A percentile compares a stretch with the other conserved stretches of the same genome.
Conservation (phyloP, 2,113 vertebrate species). For the Cranoglanis bouderius region DNA sequence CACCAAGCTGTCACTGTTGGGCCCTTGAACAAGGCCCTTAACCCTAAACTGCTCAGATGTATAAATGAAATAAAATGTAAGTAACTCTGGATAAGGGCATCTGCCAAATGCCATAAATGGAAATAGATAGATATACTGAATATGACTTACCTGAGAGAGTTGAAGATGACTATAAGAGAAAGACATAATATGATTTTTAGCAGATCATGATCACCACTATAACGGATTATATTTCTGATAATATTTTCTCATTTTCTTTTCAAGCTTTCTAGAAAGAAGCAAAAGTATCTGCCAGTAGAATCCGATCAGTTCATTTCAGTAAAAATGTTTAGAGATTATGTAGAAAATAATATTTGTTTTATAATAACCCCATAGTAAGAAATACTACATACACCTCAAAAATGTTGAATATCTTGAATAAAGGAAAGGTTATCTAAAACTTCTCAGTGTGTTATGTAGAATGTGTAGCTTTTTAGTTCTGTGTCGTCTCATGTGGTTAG, state of each 20-base stretch:
- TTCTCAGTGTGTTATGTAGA: too few species aligned
- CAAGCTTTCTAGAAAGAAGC: neutral
- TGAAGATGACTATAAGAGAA: constrained; percentile 39
- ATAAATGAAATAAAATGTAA: too few species aligned
- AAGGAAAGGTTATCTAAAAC: neutral
- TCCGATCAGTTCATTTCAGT: neutral
- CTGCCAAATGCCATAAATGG: too few species aligned
- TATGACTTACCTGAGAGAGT: constrained; percentile 38
- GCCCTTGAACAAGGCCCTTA: too few species aligned
- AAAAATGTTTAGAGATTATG: neutral
- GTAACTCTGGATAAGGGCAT: too few species aligned
- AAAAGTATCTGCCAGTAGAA: neutral
- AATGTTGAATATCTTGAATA: neutral
- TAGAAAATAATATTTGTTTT: neutral
- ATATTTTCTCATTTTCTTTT: neutral
- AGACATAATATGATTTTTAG: neutral
- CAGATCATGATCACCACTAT: neutral
- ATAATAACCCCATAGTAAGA: neutral
- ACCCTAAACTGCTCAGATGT: too few species aligned
- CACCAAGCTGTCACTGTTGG: too few species aligned
- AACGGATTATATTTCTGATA: neutral
- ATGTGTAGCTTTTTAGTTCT: too few species aligned
- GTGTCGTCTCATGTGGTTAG: too few species aligned
- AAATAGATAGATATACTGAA: neutral
- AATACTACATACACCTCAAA: neutral